Base-by-base conservation (phyloP, 2,113 vertebrate genomes). In the Cathartes aura region DNA sequence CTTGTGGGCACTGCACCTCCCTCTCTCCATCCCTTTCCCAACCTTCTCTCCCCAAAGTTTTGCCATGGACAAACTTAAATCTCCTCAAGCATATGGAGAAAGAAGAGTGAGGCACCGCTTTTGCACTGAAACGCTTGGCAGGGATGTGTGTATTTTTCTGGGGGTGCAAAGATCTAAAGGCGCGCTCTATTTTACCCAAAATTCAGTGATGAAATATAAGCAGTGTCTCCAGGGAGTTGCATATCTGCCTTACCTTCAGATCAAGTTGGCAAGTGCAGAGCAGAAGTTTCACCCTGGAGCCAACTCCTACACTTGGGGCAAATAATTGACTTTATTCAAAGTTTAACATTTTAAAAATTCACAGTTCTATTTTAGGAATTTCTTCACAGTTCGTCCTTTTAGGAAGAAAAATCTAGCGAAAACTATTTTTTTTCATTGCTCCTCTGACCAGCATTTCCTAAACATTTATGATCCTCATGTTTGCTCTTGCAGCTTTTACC, bases 41-140 rank as follows among this genome's bases (percentile, higher is more conserved):
- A 11, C 15, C 27, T 63, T 26, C 47, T 40, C 18, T 34, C 15
- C n/a, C n/a, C 42, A 3, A 1, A 36, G 13, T 8, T 52, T 34
- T 53, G 42, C 34, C 6, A 0, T 12, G 20, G 20, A 21, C 21
- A 15, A 26, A 4, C 16, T 30, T 5, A 6, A 6, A n/a, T 34
- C 63, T n/a, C 42, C 58, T 36, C 52, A 4, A 36, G 18, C 73
- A 10, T 0, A 4, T 1, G 9, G 45, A 43, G 60, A 23, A 29
- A 43, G n/a, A 32, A 52, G 34, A 1, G 4, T 0, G 16, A 55
- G 23, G n/a, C 34, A 45, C 32, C 1, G 1, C 20, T 29, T 63
- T 45, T 47, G 56, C 66, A 29, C 40, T 40, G 4, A 10, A 63
- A 63, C 12, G 3, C n/a, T 63, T 47, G 48, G 15, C 48, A 56